Conservation (phyloP, 2,888 invertebrate genomes). For the Arge pagana region DNA sequence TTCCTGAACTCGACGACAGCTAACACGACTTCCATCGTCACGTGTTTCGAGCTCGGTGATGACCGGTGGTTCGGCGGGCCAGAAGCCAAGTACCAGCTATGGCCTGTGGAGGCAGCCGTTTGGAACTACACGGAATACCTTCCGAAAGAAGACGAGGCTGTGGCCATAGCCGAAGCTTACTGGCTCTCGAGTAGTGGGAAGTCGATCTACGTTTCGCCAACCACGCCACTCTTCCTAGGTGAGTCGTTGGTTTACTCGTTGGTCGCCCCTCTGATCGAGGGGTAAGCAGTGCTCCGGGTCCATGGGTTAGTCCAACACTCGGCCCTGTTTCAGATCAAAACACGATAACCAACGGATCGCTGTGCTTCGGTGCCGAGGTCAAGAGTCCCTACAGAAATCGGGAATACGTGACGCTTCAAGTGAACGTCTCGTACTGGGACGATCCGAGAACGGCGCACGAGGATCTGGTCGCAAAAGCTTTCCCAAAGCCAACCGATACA, state of each 20-base stretch:
- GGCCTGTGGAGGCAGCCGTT: constrained; percentile 67
- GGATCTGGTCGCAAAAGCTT: constrained; percentile 65
- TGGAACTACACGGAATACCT: constrained; percentile 65
- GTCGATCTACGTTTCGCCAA: constrained; percentile 67
- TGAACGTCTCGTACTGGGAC: constrained; percentile 66
- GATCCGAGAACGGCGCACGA: constrained; percentile 69
- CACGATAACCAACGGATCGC: constrained; percentile 59
- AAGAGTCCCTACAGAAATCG: constrained; percentile 60
- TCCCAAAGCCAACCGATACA: constrained; percentile 66
- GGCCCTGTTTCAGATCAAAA: constrained; percentile 66
- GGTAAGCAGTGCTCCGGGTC: no score
- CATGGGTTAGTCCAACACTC: no score
- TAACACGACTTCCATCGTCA: constrained; percentile 30
- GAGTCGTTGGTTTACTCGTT: no score
- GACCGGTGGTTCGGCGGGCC: constrained; percentile 73
- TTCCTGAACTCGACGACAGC: neutral
- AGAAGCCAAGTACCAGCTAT: constrained; percentile 65
- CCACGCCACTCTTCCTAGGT: constrained; percentile 71
- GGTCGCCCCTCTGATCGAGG: no score
- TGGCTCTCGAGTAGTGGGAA: constrained; percentile 75
- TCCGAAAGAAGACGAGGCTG: constrained; percentile 55
- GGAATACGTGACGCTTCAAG: constrained; percentile 56
- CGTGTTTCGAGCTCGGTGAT: constrained; percentile 41
- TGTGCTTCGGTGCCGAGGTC: constrained; percentile 66
- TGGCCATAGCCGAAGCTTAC: constrained; percentile 64